These are phyloP conservation scores for Polypedilum pembai DNA, from an alignment of 1,140 invertebrate genomes.

Conservation along the genomic window DNA sequence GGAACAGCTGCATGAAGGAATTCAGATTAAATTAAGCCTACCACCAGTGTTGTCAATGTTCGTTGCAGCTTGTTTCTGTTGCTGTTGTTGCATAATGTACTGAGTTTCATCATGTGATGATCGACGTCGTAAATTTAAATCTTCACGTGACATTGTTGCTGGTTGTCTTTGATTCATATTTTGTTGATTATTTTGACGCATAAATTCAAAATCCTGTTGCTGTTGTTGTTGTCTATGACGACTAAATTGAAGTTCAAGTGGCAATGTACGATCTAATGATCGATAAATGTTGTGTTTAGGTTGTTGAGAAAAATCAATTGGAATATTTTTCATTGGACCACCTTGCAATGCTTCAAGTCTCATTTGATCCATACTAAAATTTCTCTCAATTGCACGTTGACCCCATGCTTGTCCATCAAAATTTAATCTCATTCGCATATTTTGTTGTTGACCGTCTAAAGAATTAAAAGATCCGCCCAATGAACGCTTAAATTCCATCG, in stretches of 20 bases:
- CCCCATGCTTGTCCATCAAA: conserved; percentile 28
- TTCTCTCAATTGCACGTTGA: conserved; percentile 29
- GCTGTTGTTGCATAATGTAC: conserved; percentile 26
- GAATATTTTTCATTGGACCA: conserved; percentile 1
- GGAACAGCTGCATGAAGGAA: neutral
- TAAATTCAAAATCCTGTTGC: conserved; percentile 24
- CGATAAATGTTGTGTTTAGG: conserved; percentile 40
- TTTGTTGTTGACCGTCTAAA: conserved; percentile 29
- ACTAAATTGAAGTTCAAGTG: conserved; percentile 42
- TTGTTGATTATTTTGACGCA: conserved; percentile 25
- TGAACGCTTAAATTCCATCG: conserved; percentile 36
- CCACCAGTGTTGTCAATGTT: neutral
- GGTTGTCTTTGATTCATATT: conserved; percentile 39
- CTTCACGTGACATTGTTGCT: conserved; percentile 37
- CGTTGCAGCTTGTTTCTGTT: conserved; percentile 1
- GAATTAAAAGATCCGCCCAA: conserved; percentile 32
- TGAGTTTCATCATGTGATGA: conserved; percentile 43
- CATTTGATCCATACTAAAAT: conserved; percentile 32
- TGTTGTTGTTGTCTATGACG: conserved; percentile 36
- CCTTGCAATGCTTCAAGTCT: conserved; percentile 29
- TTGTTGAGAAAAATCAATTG: conserved; percentile 8
- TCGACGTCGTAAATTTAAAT: conserved; percentile 41
- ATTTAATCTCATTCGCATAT: conserved; percentile 22
- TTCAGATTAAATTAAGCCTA: neutral
- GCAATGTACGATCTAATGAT: conserved; percentile 41